Percentiles rank a stretch among this genome's conserved stretches.
These are phyloP conservation scores for Eulithis prunata DNA, from an alignment of 2,888 invertebrate species.

Conservation along the genomic window DNA sequence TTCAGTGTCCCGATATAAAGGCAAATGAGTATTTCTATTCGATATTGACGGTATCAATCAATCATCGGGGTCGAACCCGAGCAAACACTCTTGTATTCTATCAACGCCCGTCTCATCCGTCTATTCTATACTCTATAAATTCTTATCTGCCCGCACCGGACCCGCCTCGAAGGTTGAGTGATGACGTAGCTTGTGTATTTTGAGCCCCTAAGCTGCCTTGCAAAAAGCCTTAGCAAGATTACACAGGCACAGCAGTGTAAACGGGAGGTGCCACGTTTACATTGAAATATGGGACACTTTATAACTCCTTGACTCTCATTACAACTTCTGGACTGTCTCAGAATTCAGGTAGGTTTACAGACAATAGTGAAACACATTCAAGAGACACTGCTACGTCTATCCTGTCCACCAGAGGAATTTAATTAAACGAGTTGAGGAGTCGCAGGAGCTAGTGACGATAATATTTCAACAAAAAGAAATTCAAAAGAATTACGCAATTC, in stretches of 20 bases:
- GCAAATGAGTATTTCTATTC: conserved; percentile 57
- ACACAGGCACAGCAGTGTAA: conserved; percentile 38
- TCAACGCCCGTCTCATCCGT: conserved; percentile 70
- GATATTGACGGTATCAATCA: conserved; percentile 65
- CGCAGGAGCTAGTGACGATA: conserved; percentile 45
- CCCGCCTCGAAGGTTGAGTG: conserved; percentile 67
- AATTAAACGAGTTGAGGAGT: conserved; percentile 53
- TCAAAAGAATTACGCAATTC: conserved; percentile 43
- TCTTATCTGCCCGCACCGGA: conserved; percentile 70
- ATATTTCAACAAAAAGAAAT: conserved; percentile 52
- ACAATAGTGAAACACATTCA: conserved; percentile 31
- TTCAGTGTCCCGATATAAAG: conserved; percentile 14
- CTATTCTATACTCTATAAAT: conserved; percentile 60
- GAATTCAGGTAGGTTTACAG: conserved; percentile 29
- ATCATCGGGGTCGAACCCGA: conserved; percentile 64
- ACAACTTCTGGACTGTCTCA: conserved; percentile 23
- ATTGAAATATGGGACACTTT: conserved; percentile 31
- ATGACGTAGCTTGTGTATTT: conserved; percentile 70
- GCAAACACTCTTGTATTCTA: conserved; percentile 73
- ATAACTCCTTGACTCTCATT: conserved; percentile 28
- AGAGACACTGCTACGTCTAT: conserved; percentile 39
- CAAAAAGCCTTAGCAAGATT: conserved; percentile 51
- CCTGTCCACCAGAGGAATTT: conserved; percentile 54
- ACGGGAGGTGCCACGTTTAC: conserved; percentile 24
- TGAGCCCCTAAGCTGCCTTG: conserved; percentile 53